Conservation (phyloP, 2,113 vertebrate genomes). For the Poeciliopsis occidentalis region DNA sequence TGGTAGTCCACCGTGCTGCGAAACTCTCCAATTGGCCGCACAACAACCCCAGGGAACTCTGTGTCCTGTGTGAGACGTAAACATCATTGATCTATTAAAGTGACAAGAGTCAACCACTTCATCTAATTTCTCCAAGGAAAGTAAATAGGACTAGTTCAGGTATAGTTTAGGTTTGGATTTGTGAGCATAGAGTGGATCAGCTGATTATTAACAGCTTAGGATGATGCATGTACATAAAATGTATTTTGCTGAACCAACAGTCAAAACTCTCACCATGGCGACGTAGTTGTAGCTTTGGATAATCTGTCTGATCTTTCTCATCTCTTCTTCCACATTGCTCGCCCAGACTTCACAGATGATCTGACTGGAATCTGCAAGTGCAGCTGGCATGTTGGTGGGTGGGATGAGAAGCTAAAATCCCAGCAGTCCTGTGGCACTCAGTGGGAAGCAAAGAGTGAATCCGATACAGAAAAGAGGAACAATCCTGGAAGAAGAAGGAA, state of each 20-base stretch:
- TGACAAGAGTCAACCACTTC: not conserved
- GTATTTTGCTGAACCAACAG: too few relatives aligned
- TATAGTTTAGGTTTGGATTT: not conserved
- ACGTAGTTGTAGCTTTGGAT: slow-evolving; percentile 97
- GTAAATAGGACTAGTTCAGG: too few relatives aligned
- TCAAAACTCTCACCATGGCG: slow-evolving; percentile 87
- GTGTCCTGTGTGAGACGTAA: slow-evolving; percentile 85
- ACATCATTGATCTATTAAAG: not conserved
- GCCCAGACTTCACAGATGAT: slow-evolving; percentile 99
- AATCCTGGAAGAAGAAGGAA: slow-evolving; percentile 7
- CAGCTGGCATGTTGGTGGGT: slow-evolving; percentile 92
- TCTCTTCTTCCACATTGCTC: slow-evolving; percentile 97
- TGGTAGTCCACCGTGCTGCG: slow-evolving; percentile 98
- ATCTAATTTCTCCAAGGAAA: not conserved
- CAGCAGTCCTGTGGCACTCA: slow-evolving; percentile 40
- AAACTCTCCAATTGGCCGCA: slow-evolving; percentile 96
- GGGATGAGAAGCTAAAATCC: slow-evolving; percentile 51
- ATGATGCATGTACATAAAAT: too few relatives aligned
- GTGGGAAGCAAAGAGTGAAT: not conserved
- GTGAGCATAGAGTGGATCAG: not conserved
- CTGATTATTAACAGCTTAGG: not conserved
- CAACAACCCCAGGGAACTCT: slow-evolving; percentile 96
- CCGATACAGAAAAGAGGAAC: slow-evolving; percentile 7
- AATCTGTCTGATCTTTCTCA: slow-evolving; percentile 96
- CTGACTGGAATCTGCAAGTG: slow-evolving; percentile 95